Evolutionary conservation across 2,888 invertebrate genomes (phyloP), one percentile per base, ranked within the genome.

Genomic region (Parasteatoda lunata): DNA sequence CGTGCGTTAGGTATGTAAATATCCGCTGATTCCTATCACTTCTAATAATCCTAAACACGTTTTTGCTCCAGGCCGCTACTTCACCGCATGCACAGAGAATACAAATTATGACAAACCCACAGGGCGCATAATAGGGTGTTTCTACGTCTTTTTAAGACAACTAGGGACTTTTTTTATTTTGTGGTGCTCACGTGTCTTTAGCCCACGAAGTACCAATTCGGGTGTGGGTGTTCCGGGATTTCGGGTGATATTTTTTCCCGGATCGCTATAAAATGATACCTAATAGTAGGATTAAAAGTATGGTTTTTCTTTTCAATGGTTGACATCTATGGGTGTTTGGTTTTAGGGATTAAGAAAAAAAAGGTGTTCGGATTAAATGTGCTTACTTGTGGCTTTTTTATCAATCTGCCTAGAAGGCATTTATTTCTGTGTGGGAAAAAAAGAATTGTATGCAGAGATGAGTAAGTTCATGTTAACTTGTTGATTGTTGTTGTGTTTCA

Each of bases 1-100:
- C 45, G 65, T 83, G 83, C 76, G 76, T 83, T 77, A 83, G 77
- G 77, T 65, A 83, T 83, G 83, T 71, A 77, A 83, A 83, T 83
- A 9, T 8, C 64, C n/a, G 5, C 5, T 9, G 70, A 83, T 83
- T 77, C 52, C 83, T 83, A 83, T 83, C 83, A 47, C 77, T 48
- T 13, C 71, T 77, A 71, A 83, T 83, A 83, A 83, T 83, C 76
- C 77, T 11, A 15, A 13, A 48, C 76, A 76, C 76, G 76, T 49
- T 76, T 15, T 9, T 15, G n/a, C 49, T 65, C 76, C 76, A 4
- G 76, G 76, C 48, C 13, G 49, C 11, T 5, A 30, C 30, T 65
- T 51, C 70, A 66, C 51, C 11, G 65, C 51, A 11, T 65, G 47
- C 15, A n/a, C 72, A 47, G n/a, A 47, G n/a, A 49, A 72, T n/a